Conservation (phyloP, 1,140 invertebrate species). For the Streblospio benedicti region DNA sequence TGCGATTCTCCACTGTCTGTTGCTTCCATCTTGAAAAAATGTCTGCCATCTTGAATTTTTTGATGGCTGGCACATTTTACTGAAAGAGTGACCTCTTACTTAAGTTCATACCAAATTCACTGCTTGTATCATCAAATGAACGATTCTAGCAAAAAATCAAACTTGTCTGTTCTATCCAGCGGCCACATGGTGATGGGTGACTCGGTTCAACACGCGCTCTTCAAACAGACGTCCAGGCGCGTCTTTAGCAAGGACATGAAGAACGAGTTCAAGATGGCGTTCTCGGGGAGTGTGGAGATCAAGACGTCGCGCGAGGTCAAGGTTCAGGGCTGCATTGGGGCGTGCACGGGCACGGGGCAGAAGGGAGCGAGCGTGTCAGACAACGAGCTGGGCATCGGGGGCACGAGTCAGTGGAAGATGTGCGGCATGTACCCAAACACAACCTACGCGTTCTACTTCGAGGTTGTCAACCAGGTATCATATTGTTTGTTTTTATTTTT, state of each 20-base stretch:
- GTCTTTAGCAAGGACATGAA: slow-evolving; percentile 91
- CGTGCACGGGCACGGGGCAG: slow-evolving; percentile 85
- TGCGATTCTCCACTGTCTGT: no score
- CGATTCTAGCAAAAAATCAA: no score
- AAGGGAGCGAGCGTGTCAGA: slow-evolving; percentile 85
- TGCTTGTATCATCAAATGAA: no score
- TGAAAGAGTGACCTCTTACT: no score
- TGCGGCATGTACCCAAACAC: slow-evolving; percentile 87
- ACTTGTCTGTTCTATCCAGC: no score
- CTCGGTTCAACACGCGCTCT: slow-evolving; percentile 95
- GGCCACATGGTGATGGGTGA: slow-evolving; percentile 99
- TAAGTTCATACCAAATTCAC: no score
- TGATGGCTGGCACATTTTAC: no score
- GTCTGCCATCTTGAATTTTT: no score
- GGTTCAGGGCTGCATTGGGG: slow-evolving; percentile 88
- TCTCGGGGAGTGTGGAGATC: slow-evolving; percentile 92
- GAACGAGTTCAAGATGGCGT: slow-evolving; percentile 92
- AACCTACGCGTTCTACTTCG: slow-evolving; percentile 90
- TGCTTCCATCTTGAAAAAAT: no score
- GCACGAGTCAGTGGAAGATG: slow-evolving; percentile 97
- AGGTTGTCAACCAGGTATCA: slow-evolving; percentile 89
- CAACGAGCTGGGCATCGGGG: slow-evolving; percentile 86
- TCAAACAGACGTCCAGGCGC: slow-evolving; percentile 97
- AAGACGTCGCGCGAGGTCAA: slow-evolving; percentile 61
- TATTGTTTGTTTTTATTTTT: no score